Evolutionary conservation across 2,113 vertebrate species (phyloP), one percentile per base, ranked within the genome.

Genomic region (Sylvietta virens): DNA sequence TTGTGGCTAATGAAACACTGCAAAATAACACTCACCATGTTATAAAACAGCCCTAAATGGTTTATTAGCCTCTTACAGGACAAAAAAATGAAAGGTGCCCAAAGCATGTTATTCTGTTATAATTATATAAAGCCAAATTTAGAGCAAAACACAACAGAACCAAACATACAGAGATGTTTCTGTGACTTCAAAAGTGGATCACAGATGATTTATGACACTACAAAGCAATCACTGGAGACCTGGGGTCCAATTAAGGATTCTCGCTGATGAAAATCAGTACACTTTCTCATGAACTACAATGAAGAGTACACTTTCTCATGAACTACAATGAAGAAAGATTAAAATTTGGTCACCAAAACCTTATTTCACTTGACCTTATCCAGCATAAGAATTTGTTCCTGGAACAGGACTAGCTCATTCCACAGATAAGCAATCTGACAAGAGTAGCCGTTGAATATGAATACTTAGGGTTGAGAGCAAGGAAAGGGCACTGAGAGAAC

Each of bases 1-100:
- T 97, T 97, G 94, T 95, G 96, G 94, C 90, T 96, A 97, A 96
- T 97, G 97, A 97, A 97, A 98, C 96, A 92, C 92, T 94, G 91
- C 95, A 96, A 97, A 97, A 96, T 87, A 97, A 95, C 91, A 97
- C 87, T 97, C 91, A 96, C 84, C 74, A 71, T 95, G 87, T 84
- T 97, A 94, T 97, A 96, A 97, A 96, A 97, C 95, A 93, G 51
- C 50, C 60, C 39, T 90, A 81, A 81, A 74, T 61, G 35, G 78
- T 97, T 98, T 97, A 97, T 92, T 97, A 94, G 67, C 42, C 67
- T 93, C 81, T 96, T 95, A 94, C 18, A 86, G 82, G 65, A 74
- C 56, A 89, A 96, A 97, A 97, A 95, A 97, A 92, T 45, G 81
- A 95, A 97, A 97, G 80, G 61, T 84, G 13, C 26, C 50, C 57